Evolutionary conservation across 2,113 vertebrate species (phyloP).

Genomic region (Bubo bubo): DNA sequence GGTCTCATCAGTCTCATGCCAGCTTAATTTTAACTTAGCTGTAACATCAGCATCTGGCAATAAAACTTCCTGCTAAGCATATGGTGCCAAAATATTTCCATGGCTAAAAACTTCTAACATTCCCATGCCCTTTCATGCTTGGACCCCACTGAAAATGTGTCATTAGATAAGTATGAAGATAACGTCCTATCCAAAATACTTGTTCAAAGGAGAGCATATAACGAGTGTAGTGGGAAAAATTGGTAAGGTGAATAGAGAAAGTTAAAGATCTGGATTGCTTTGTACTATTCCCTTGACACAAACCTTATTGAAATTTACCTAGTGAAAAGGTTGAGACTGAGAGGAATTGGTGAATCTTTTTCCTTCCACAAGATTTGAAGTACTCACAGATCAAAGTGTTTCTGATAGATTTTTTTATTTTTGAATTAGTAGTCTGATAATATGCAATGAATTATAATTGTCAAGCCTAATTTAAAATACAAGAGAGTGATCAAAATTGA

Average conservation of each 20-base stretch:
- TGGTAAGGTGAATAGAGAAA: not conserved
- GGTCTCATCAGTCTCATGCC: not conserved
- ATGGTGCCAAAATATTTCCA: not conserved
- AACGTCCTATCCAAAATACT: not conserved
- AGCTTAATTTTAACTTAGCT: not conserved
- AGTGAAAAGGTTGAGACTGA: not conserved
- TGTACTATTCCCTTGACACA: not conserved
- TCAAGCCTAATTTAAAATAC: not conserved
- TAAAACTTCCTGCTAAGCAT: not conserved
- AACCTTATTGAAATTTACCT: not conserved
- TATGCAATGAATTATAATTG: not conserved
- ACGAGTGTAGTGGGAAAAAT: not conserved
- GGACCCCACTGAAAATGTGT: not conserved
- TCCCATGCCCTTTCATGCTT: not conserved
- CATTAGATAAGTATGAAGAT: not conserved
- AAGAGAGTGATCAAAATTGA: not conserved
- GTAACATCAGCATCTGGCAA: not conserved
- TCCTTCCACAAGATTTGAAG: not conserved
- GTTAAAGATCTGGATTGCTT: not conserved
- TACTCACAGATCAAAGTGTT: not conserved
- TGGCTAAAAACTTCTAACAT: not conserved
- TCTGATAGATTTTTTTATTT: not conserved
- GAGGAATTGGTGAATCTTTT: not conserved
- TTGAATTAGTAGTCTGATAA: not conserved
- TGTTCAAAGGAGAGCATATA: not conserved